Evolutionary conservation across 2,797 vertebrate genomes (phyloP).

Genomic region (Enteromius unitaeniatus): DNA sequence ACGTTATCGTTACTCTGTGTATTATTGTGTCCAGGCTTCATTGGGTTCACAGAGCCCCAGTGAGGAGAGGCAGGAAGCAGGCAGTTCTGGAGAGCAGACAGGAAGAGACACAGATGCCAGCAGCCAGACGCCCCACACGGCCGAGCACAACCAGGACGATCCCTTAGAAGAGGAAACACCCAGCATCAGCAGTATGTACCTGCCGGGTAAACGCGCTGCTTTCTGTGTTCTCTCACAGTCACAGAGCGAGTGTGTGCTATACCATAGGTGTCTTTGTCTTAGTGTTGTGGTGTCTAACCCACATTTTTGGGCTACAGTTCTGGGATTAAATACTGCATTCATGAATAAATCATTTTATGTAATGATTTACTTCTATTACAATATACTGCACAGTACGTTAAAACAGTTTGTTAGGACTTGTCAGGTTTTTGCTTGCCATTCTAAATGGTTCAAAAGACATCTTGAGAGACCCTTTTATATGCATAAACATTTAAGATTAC

Average conservation of each 20-base stretch:
- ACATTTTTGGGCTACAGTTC: neutral
- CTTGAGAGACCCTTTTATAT: neutral
- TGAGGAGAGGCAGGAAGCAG: constrained; percentile 67
- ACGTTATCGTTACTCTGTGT: neutral
- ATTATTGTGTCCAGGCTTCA: constrained; percentile 60
- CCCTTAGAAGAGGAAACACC: constrained; percentile 74
- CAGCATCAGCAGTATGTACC: constrained; percentile 79
- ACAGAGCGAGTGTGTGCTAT: neutral
- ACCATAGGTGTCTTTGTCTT: neutral
- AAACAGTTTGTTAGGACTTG: neutral
- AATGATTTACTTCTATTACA: neutral
- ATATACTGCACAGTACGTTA: neutral
- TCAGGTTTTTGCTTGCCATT: neutral
- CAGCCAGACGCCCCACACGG: constrained; percentile 64
- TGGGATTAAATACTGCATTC: neutral
- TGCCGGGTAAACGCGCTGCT: constrained; percentile 76
- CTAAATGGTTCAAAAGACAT: neutral
- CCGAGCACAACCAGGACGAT: constrained; percentile 82
- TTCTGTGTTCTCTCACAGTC: constrained; percentile 45
- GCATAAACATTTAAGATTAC: neutral
- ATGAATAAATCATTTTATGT: neutral
- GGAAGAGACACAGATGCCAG: constrained; percentile 65
- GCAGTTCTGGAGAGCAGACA: constrained; percentile 64
- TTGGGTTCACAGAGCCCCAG: constrained; percentile 72
- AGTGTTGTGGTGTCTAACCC: neutral